Base-by-base conservation (phyloP, 2,113 vertebrate species). In the Caranx ignobilis region DNA sequence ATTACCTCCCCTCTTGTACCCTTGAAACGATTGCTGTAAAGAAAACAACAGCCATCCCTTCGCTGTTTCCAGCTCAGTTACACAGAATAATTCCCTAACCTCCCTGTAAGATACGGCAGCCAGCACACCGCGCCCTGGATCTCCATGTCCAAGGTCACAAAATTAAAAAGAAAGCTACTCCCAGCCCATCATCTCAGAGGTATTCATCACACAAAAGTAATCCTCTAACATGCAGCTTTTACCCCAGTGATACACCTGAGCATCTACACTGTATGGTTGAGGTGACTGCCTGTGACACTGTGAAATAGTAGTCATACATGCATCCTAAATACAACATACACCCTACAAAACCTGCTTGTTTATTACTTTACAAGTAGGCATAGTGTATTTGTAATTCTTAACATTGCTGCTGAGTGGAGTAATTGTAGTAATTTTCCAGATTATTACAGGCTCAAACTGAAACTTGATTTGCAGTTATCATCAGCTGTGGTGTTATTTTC, bases 1-100 rank as follows among this genome's bases (percentile, higher is more conserved):
- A 77, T 69, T 32, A 35, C 34, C 50, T 80, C 80, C 75, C 70
- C 82, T 63, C 12, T 66, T 45, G 32, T 71, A 83, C 75, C 78
- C 74, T 78, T 71, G 8, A 21, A 59, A 65, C 79, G 32, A 83
- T 37, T 55, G 61, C 75, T 72, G 75, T 89, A 72, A 86, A 77
- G 71, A 71, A 73, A 78, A 81, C 50, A 56, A 54, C 69, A 69
- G 77, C 77, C 68, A 56, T 43, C 16, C 55, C 21, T 37, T 26
- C 21, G 41, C 56, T 77, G 71, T 35, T 69, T 63, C 60, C 41
- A 75, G 37, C 48, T 54, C 19, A 75, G 18, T 86, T 64, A 74
- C 31, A 56, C 62, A 26, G 59, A 65, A 71, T 60, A 59, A n/a
- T 4, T 62, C 71, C 45, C 45, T n/a, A 66, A 54, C 41, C 45